Conservation (phyloP, 2,113 vertebrate genomes). For the zebrafish (Danio rerio) region DNA sequence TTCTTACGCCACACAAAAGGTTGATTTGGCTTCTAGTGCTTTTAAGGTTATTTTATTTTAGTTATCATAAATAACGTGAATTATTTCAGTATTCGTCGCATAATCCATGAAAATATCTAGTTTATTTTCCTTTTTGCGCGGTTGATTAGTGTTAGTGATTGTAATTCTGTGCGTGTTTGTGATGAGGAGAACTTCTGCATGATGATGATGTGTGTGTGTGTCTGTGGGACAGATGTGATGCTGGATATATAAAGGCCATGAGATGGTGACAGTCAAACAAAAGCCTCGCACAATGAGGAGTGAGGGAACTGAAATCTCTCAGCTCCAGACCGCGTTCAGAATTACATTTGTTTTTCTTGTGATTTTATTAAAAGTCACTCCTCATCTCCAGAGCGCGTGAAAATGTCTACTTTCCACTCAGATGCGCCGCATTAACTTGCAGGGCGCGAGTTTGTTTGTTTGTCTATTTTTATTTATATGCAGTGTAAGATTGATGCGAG, state of each 20-base stretch:
- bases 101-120: neutral
- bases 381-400: slow-evolving; percentile 95
- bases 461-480: slow-evolving; percentile 96
- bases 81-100: neutral
- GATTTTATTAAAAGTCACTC: slow-evolving; percentile 98
- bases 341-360: slow-evolving; percentile 99
- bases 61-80: neutral
- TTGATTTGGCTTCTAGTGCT: neutral
- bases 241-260: slow-evolving; percentile 63
- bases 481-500: slow-evolving; percentile 95
- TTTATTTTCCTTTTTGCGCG: neutral
- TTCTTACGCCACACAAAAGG: neutral
- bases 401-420: slow-evolving; percentile 99
- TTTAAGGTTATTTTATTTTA: neutral
- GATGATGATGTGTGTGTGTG: neutral
- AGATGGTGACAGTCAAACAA: slow-evolving; percentile 61
- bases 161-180: neutral
- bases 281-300: slow-evolving; percentile 16
- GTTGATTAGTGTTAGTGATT: neutral
- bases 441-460: slow-evolving; percentile 94
- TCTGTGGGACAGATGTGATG: neutral
- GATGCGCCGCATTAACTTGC: slow-evolving; percentile 97
- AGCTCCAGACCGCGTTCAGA: slow-evolving; percentile 90
- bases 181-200: neutral
- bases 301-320: slow-evolving; percentile 73